phyloP scores from a whole-genome alignment of 2,888 invertebrate species.

The Pachycephus smyrnensis region DNA sequence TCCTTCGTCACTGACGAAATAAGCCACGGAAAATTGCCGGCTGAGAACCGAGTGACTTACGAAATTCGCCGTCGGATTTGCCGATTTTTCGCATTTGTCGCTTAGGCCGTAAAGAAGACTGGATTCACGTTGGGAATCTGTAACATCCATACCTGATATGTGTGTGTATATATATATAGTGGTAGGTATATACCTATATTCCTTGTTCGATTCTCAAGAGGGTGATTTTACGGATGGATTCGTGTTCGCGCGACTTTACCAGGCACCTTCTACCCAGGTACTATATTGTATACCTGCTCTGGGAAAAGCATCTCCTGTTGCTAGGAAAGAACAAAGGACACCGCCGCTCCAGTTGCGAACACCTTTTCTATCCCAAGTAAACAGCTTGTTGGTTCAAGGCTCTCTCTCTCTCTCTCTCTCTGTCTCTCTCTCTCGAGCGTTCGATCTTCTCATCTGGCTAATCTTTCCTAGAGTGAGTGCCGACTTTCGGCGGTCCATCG shows the following conservation, averaged over 20 bases:
- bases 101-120: neutral
- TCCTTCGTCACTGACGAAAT: neutral
- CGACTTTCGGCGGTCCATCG: neutral
- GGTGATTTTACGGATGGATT: conserved; percentile 52
- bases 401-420: too few species aligned
- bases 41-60: neutral
- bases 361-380: conserved; percentile 51
- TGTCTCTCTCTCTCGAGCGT: conserved; percentile 37
- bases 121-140: neutral
- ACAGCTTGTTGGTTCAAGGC: conserved; percentile 42
- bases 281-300: conserved; percentile 33
- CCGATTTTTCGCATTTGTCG: neutral
- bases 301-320: conserved; percentile 34
- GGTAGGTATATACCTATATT: neutral
- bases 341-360: conserved; percentile 49
- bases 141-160: neutral
- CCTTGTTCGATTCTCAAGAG: conserved; percentile 11
- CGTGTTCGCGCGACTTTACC: conserved; percentile 38
- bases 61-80: neutral
- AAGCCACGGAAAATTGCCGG: neutral
- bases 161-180: neutral
- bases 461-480: conserved; percentile 13
- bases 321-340: conserved; percentile 46
- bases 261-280: conserved; percentile 9
- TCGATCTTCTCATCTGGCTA: conserved; percentile 42